Percentiles rank a stretch among this genome's conserved stretches.
Evolutionary conservation across 2,888 invertebrate species (phyloP).

Genomic region (Stictocephala bisonia): DNA sequence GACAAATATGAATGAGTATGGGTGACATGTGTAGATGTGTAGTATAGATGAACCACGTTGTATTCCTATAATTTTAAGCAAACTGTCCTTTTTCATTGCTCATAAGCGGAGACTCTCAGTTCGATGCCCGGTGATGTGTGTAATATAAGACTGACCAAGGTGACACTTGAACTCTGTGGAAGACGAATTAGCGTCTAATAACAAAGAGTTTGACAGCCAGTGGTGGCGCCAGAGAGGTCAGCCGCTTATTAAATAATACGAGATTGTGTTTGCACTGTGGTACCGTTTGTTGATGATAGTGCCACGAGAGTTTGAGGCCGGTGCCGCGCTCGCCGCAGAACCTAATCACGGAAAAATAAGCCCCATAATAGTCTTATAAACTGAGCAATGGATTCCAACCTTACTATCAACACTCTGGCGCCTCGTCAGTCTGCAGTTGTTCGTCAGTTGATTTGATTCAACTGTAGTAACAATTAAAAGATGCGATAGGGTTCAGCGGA

Average conservation of each 20-base stretch:
- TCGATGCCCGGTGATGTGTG: too few relatives aligned
- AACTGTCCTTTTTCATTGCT: too few relatives aligned
- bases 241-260: constrained; percentile 16
- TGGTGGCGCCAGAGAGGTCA: neutral
- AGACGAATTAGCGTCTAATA: neutral
- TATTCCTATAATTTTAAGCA: too few relatives aligned
- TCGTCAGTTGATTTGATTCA: too few relatives aligned
- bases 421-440: constrained; percentile 1
- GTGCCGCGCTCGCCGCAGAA: constrained; percentile 26
- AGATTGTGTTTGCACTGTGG: constrained; percentile 26
- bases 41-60: too few relatives aligned
- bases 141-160: too few relatives aligned
- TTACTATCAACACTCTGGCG: constrained; percentile 37
- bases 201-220: neutral
- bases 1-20: too few relatives aligned
- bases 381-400: constrained; percentile 35
- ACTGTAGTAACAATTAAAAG: too few relatives aligned
- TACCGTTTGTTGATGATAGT: constrained; percentile 26
- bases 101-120: too few relatives aligned
- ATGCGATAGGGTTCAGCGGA: too few relatives aligned
- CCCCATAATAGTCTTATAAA: constrained; percentile 26
- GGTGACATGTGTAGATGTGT: too few relatives aligned
- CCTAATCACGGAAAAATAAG: constrained; percentile 40
- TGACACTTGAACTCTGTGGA: too few relatives aligned
- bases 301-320: constrained; percentile 5